Base-by-base conservation (phyloP, 2,888 invertebrate species). In the Melanotus villosus region DNA sequence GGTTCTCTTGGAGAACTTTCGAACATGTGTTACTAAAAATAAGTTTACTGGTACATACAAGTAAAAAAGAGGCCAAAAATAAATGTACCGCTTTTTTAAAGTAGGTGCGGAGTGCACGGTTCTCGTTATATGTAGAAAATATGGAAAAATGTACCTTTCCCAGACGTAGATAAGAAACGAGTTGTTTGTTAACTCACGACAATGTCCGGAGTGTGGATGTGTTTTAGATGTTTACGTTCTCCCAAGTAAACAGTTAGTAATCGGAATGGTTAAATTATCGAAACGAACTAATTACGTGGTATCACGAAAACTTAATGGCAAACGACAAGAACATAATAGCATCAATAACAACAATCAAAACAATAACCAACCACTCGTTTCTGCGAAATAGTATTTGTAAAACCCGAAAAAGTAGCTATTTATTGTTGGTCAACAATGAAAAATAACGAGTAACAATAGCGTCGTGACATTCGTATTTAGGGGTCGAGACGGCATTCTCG, bases 21-120 rank as follows among this genome's bases (percentile, higher is more conserved):
- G 19, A 41, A 41, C 58, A 58, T 58, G 26, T 58, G 58, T 19
- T 41, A 41, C 58, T 58, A 58, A 58, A 58, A 41, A 58, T 58
- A 58, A 57, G 7, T 38, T 57, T 21, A 14, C 23, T 26, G 16
- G 36, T 26, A 43, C 12, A 41, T 14, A n/a, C n/a, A n/a, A n/a
- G 58, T 18, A 41, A 58, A 58, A 58, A 58, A 12, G 18, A 57
- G 4, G n/a, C 58, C 30, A 58, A 43, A 26, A 58, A 58, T 58
- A 58, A 58, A 41, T 41, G 4, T 21, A 43, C 16, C 2, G 16
- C 26, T 26, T 54, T 54, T 14, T n/a, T n/a, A 2, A 60, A 60
- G 43, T 41, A 18, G 12, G 5, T 4, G 47, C 47, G 47, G 47
- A 47, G 10, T 18, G 18, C 45, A 7, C 19, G n/a, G n/a, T n/a